These are phyloP conservation scores for Nebria ingens DNA, from an alignment of 1,140 invertebrate genomes.

Conservation along the genomic window DNA sequence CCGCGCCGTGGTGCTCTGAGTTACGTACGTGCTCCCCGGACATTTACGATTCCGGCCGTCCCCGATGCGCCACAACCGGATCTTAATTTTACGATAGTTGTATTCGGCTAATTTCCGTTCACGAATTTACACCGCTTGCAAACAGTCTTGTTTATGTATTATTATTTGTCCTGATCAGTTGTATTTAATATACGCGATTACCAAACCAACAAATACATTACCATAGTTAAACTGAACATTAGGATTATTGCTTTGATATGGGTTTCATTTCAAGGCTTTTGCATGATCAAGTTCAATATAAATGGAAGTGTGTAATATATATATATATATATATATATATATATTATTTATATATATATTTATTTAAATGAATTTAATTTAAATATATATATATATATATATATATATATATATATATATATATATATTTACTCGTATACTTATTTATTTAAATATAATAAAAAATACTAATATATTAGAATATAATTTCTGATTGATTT, in stretches of 20 bases:
- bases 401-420: slow-evolving; percentile 6
- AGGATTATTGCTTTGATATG: no score
- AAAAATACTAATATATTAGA: no score
- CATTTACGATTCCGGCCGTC: neutral
- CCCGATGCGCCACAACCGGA: neutral
- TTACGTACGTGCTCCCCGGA: neutral
- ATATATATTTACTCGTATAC: neutral
- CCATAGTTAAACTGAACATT: no score
- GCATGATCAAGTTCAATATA: no score
- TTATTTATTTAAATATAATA: neutral
- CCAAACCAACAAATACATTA: no score
- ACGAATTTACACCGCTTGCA: neutral
- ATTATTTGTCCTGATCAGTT: slow-evolving; percentile 9
- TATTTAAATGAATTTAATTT: no score
- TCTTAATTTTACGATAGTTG: slow-evolving; percentile 8
- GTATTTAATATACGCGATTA: no score
- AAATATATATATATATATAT: neutral
- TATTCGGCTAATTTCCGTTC: slow-evolving; percentile 7
- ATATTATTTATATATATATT: no score
- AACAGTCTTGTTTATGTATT: slow-evolving; percentile 1
- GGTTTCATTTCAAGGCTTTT: no score
- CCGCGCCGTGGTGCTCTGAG: neutral
- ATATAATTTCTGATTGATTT: no score
- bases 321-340: no score
- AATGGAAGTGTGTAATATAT: no score